Percentiles rank a stretch among this genome's conserved stretches.
Conservation (phyloP, 2,888 invertebrate species). For the Cantharis nigra region DNA sequence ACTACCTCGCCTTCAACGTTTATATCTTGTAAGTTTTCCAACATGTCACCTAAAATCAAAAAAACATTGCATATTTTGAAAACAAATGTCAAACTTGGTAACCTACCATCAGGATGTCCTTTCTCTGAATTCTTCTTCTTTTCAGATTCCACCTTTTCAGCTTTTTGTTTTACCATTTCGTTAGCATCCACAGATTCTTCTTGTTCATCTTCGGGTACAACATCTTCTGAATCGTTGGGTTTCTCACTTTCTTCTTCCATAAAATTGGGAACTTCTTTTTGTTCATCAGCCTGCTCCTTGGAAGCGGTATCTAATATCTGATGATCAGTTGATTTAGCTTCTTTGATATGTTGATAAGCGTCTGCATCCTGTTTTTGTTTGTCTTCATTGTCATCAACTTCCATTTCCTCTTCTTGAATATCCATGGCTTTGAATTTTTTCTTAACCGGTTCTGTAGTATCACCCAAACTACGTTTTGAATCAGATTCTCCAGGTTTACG, state of each 20-base stretch:
- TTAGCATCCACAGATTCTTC: conserved; percentile 49
- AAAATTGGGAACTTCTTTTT: conserved; percentile 60
- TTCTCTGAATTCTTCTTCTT: conserved; percentile 59
- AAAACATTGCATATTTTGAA: neutral
- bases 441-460: conserved; percentile 65
- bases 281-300: conserved; percentile 76
- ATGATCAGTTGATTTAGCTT: conserved; percentile 73
- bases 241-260: conserved; percentile 66
- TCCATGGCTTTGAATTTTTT: conserved; percentile 66
- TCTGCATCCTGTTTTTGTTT: conserved; percentile 45
- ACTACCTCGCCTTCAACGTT: conserved; percentile 78
- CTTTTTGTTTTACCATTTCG: conserved; percentile 48
- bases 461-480: conserved; percentile 72
- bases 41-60: conserved; percentile 42
- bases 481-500: conserved; percentile 78
- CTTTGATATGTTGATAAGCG: conserved; percentile 83
- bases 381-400: conserved; percentile 59
- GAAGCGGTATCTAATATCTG: conserved; percentile 79
- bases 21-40: conserved; percentile 56
- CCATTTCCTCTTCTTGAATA: conserved; percentile 50
- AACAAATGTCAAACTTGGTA: neutral
- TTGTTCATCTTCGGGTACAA: conserved; percentile 46
- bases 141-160: conserved; percentile 58
- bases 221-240: conserved; percentile 61
- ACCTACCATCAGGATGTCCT: conserved; percentile 50